A percentile compares a stretch with the other conserved stretches of the same genome.
These are phyloP conservation scores for Halocaridina rubra DNA, from an alignment of 2,888 invertebrate species.

Conservation along the genomic window DNA sequence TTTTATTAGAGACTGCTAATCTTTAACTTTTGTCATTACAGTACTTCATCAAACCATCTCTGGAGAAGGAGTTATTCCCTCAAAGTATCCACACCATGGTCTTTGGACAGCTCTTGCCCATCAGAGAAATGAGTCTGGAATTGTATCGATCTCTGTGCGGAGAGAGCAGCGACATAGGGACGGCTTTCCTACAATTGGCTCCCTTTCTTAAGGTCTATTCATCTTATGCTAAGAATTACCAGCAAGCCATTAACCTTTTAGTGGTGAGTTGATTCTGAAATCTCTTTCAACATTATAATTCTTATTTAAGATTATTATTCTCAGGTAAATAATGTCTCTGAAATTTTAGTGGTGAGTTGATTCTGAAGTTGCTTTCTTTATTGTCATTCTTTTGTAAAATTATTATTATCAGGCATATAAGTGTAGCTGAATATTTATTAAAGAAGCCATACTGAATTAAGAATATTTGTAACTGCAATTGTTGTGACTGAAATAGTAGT, in stretches of 20 bases:
- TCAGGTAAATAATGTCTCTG: no score
- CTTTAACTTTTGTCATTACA: no score
- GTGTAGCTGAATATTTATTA: no score
- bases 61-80: constrained; percentile 31
- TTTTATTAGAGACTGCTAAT: no score
- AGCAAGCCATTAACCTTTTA: constrained; percentile 39
- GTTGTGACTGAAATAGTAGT: no score
- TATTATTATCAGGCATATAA: no score
- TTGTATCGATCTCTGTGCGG: constrained; percentile 19
- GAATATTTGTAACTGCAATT: no score
- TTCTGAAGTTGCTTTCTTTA: no score
- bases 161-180: constrained; percentile 45
- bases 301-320: no score
- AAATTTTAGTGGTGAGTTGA: constrained; percentile 50
- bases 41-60: constrained; percentile 52
- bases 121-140: constrained; percentile 47
- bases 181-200: constrained; percentile 49
- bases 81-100: constrained; percentile 33
- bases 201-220: constrained; percentile 60
- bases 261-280: constrained; percentile 58
- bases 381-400: no score
- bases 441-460: no score
- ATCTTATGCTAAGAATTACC: constrained; percentile 58
- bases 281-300: no score
- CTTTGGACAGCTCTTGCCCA: constrained; percentile 52